Base-by-base conservation (phyloP, 2,797 vertebrate genomes). In the Carduelis carduelis region DNA sequence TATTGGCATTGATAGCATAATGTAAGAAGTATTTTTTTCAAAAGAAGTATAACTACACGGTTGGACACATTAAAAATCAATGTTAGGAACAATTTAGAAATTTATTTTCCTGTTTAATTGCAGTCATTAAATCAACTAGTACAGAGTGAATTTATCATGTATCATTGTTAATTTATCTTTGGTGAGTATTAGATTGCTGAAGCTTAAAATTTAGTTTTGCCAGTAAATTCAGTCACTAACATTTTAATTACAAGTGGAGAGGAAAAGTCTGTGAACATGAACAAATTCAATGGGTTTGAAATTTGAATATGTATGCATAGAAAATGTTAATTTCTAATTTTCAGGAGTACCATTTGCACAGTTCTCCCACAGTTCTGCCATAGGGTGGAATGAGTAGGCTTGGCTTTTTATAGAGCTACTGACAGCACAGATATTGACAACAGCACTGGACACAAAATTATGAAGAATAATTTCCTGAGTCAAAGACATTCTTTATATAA, bases 101-200 rank as follows among this genome's bases (percentile, higher is more conserved):
- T 90, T 93, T 91, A 71, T 89, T 94, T 94, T 82, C 34, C 63
- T 82, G 16, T 82, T 90, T 81, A 86, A 82, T 78, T 90, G 22
- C 12, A 35, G 19, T 74, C 30, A 70, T 92, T 87, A 92, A 92
- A 80, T 83, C 75, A 87, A 70, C 34, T 49, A 70, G 15, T 35
- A 30, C 14, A 35, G 32, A 9, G 17, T 78, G 64, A n/a, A 87
- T 75, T 92, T 91, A 91, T 89, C 56, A 77, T 1, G 2, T 87
- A 63, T 39, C 5, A 30, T 43, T 64, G 34, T 3, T 80, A 57
- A 70, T 91, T 92, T 92, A 32, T 65, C 93, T 87, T 87, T 82
- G 5, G 39, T 72, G n/a, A 65, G 3, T 44, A 57, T 53, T 49
- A 65, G 65, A 75, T 61, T 32, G 60, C 12, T 70, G 56, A 85